These are phyloP conservation scores for Octopus sinensis DNA, from an alignment of 1,140 invertebrate species.

Conservation along the genomic window DNA sequence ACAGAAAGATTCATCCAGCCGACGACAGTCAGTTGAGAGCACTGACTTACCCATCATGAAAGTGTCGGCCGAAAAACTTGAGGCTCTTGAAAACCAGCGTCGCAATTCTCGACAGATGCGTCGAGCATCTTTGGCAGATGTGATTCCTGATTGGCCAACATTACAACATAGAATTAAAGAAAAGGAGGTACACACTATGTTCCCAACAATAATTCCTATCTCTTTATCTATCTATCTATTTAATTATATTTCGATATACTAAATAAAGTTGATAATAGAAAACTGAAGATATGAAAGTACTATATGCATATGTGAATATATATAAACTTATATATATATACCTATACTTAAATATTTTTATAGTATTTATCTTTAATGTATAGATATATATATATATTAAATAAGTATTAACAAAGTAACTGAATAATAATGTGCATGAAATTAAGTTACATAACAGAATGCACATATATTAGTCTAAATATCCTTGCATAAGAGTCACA, in stretches of 20 bases:
- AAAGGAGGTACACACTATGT: constrained; percentile 48
- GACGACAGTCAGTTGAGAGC: constrained; percentile 45
- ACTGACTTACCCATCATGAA: constrained; percentile 44
- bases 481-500: no score
- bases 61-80: constrained; percentile 45
- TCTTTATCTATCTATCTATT: not conserved
- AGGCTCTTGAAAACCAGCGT: constrained; percentile 47
- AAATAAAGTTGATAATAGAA: no score
- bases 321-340: no score
- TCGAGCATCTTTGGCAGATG: constrained; percentile 85
- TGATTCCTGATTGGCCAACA: constrained; percentile 94
- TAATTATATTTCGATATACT: not conserved
- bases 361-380: not conserved
- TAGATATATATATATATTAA: not conserved
- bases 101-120: constrained; percentile 62
- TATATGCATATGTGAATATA: no score
- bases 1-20: constrained; percentile 30
- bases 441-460: no score
- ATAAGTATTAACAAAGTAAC: no score
- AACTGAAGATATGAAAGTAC: no score
- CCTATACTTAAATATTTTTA: no score
- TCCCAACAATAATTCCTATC: constrained; percentile 10
- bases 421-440: no score
- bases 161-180: constrained; percentile 67
- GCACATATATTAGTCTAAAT: no score